Percentiles rank a stretch among this genome's conserved stretches.
phyloP scores from a whole-genome alignment of 2,797 vertebrate species.

The Scleropages formosus region DNA sequence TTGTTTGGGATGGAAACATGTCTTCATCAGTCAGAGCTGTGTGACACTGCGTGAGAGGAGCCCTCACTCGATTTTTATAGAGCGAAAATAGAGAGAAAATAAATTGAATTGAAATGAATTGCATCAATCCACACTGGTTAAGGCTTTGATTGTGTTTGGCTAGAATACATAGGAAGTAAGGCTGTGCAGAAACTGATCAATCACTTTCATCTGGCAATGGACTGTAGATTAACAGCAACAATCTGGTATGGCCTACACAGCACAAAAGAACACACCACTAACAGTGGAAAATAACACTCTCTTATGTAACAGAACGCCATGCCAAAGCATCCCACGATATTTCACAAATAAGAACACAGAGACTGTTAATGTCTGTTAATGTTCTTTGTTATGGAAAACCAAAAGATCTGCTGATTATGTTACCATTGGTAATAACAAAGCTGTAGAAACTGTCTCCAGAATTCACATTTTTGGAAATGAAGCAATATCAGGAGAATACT shows the following conservation, averaged over 20 bases:
- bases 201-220: constrained; percentile 18
- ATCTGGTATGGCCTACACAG: constrained; percentile 30
- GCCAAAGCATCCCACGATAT: constrained; percentile 26
- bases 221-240: constrained; percentile 19
- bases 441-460: no score
- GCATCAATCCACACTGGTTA: not conserved
- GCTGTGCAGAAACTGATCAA: constrained; percentile 14
- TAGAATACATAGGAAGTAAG: constrained; percentile 5
- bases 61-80: no score
- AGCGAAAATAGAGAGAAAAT: no score
- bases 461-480: constrained; percentile 12
- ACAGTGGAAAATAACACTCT: constrained; percentile 29
- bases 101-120: no score
- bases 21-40: no score
- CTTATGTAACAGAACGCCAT: constrained; percentile 24
- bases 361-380: constrained; percentile 24
- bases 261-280: constrained; percentile 29
- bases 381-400: constrained; percentile 13
- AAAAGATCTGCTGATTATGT: constrained; percentile 11
- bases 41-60: no score
- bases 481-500: not conserved
- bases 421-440: not conserved
- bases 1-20: not conserved
- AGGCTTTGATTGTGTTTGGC: not conserved
- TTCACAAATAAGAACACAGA: constrained; percentile 26